phyloP scores from a whole-genome alignment of 2,888 invertebrate genomes.

The Hanleya hanleyi region DNA sequence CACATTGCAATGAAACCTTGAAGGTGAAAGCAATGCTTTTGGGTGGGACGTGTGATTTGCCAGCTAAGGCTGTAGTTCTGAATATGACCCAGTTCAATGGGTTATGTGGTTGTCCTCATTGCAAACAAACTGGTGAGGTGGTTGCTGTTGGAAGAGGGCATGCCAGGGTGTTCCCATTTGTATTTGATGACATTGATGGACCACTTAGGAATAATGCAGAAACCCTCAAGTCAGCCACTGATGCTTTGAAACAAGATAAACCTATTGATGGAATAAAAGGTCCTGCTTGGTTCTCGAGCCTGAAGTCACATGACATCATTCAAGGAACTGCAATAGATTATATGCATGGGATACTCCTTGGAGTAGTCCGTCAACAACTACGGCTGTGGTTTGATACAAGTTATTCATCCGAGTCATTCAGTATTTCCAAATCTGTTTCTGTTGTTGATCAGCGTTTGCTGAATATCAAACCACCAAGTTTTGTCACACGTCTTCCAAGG shows the following conservation, averaged over 20 bases:
- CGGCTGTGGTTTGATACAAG: constrained; percentile 27
- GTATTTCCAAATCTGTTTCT: constrained; percentile 2
- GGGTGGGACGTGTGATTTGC: constrained; percentile 37
- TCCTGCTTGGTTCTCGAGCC: constrained; percentile 16
- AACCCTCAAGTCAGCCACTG: not conserved
- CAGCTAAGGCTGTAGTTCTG: constrained; percentile 28
- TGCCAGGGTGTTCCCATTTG: constrained; percentile 24
- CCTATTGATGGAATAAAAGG: constrained; percentile 18
- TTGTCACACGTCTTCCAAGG: constrained; percentile 27
- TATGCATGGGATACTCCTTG: constrained; percentile 37
- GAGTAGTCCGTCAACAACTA: constrained; percentile 34
- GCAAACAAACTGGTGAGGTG: constrained; percentile 27
- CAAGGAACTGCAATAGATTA: constrained; percentile 34
- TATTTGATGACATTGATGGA: constrained; percentile 13
- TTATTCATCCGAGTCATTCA: constrained; percentile 18
- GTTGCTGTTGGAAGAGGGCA: constrained; percentile 29
- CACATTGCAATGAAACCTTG: constrained; percentile 3
- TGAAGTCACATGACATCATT: constrained; percentile 1
- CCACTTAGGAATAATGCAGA: constrained; percentile 4
- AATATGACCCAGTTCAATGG: constrained; percentile 37
- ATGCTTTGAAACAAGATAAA: not conserved
- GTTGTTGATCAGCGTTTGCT: constrained; percentile 1
- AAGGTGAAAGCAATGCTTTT: constrained; percentile 17
- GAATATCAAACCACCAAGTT: constrained; percentile 32
- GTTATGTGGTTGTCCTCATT: constrained; percentile 28